phyloP scores from a whole-genome alignment of 2,888 invertebrate species.

The Tipula vernalis region DNA sequence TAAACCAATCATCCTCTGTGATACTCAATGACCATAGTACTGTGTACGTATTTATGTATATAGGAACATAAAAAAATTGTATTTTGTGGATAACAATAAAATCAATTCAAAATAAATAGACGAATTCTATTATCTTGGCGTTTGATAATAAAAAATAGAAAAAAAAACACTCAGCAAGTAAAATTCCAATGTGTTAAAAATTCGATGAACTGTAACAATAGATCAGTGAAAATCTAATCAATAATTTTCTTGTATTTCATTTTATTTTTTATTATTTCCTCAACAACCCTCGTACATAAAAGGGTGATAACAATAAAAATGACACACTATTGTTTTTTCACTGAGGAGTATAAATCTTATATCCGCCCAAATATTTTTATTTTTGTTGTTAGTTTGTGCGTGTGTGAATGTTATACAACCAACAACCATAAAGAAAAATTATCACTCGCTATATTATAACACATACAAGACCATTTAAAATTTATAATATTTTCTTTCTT shows the following conservation, averaged over 20 bases:
- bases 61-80: neutral
- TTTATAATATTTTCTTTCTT: neutral
- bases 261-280: neutral
- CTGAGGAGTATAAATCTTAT: neutral
- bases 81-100: neutral
- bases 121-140: slow-evolving; percentile 4
- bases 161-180: neutral
- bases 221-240: neutral
- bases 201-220: neutral
- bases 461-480: neutral
- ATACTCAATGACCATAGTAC: neutral
- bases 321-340: neutral
- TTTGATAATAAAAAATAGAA: neutral
- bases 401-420: too few relatives aligned
- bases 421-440: neutral
- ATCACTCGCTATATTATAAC: neutral
- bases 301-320: neutral
- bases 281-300: neutral
- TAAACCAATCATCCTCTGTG: neutral
- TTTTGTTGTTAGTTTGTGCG: neutral
- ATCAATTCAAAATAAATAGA: neutral
- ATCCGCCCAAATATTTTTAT: neutral
- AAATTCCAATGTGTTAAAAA: neutral
- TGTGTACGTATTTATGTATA: neutral
- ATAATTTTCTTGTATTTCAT: neutral